phyloP scores from a whole-genome alignment of 1,140 invertebrate species.

The Zaprionus gabonicus region DNA sequence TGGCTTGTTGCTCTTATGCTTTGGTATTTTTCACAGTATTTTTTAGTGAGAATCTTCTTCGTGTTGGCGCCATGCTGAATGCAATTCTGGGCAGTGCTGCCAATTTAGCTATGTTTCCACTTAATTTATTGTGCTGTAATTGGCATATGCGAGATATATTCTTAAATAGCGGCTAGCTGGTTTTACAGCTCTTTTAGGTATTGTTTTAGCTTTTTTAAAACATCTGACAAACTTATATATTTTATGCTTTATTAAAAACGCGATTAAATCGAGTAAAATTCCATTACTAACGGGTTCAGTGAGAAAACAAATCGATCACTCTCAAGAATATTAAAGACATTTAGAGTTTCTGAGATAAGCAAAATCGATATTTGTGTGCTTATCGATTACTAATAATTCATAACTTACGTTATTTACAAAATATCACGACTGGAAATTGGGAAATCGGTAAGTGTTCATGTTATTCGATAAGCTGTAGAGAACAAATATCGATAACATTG shows the following conservation, averaged over 20 bases:
- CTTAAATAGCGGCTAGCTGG: too few species aligned
- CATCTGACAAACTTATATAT: too few species aligned
- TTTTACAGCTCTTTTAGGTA: too few species aligned
- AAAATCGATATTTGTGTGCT: neutral
- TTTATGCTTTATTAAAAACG: too few species aligned
- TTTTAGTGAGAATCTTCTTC: neutral
- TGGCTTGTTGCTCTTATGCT: neutral
- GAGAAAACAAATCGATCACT: too few species aligned
- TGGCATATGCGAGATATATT: too few species aligned
- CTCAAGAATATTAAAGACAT: too few species aligned
- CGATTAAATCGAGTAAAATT: too few species aligned
- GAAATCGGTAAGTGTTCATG: neutral
- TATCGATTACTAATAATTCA: neutral
- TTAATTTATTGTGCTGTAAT: too few species aligned
- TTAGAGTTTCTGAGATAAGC: neutral
- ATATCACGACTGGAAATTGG: neutral
- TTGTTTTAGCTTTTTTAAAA: too few species aligned
- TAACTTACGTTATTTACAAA: neutral
- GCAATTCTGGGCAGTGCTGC: neutral
- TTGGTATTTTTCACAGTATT: constrained; percentile 8
- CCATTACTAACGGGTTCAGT: too few species aligned
- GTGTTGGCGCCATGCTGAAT: neutral
- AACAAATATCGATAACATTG: neutral
- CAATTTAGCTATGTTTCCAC: too few species aligned
- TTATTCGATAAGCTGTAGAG: neutral